Base-by-base conservation (phyloP, 2,888 invertebrate species). In the Deilephila elpenor region DNA sequence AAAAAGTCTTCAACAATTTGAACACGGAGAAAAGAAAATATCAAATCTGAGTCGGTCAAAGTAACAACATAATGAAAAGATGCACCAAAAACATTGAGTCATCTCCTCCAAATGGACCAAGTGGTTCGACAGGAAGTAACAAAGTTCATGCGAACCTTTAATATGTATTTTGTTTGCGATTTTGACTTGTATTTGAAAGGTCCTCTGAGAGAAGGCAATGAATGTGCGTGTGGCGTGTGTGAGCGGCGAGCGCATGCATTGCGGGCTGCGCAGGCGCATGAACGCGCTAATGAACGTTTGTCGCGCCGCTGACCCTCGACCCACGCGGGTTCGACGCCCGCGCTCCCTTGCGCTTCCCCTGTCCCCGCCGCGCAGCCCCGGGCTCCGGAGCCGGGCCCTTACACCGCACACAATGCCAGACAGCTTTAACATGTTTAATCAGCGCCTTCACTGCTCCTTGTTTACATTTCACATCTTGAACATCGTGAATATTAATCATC, bases 291-390 rank as follows among this genome's bases (percentile, higher is more conserved):
- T 92, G 91, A 91, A 89, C 88, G 84, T 89, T 67, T 67, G 92
- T 91, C 91, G 93, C 91, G 89, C 85, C 86, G 91, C 88, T 93
- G 93, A 94, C 94, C 94, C 93, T 86, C 93, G 94, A 94, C 94
- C 93, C 92, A 91, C 92, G 90, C 91, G 89, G 86, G 94, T 90
- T 94, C 93, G 91, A 89, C 82, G 94, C 80, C 91, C 93, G 89
- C 51, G 76, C 78, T 80, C 73, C 80, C 79, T 76, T 82, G 80
- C 84, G 80, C 85, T 79, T 82, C 72, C 82, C 77, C 78, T 80
- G 73, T 79, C 75, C 77, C 80, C 75, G 67, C 77, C 76, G 74
- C 71, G 67, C 74, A 59, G 62, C 25, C 73, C 80, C 75, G 70
- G 78, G 75, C 74, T 71, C 61, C 74, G 53, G 62, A 29, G 32